Conservation (phyloP, 1,140 invertebrate species). For the Ptiloglossa arizonensis region DNA sequence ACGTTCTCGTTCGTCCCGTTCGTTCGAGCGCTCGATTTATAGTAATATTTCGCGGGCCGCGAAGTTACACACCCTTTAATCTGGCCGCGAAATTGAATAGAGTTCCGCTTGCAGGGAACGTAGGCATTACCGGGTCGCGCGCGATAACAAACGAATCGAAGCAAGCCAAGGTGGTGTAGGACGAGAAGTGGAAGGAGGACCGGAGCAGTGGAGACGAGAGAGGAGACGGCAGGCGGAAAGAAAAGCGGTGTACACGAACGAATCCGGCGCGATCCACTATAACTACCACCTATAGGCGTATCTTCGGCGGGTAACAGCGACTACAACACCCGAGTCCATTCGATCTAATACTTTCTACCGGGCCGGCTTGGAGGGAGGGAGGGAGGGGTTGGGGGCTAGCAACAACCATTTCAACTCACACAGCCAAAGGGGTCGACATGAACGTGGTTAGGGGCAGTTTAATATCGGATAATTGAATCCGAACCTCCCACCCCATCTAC, state of each 20-base stretch:
- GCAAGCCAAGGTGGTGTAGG: no score
- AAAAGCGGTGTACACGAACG: constrained; percentile 55
- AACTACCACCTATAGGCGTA: constrained; percentile 76
- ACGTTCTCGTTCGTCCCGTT: no score
- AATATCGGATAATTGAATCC: constrained; percentile 83
- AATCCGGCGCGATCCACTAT: constrained; percentile 63
- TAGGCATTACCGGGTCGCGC: not conserved
- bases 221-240: constrained; percentile 29
- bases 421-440: constrained; percentile 74
- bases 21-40: not conserved
- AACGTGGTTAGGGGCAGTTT: constrained; percentile 81
- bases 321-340: constrained; percentile 81
- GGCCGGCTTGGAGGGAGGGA: constrained; percentile 58
- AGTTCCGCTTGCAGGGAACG: constrained; percentile 22
- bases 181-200: not conserved
- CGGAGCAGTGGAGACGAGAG: not conserved
- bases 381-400: constrained; percentile 48
- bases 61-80: constrained; percentile 12
- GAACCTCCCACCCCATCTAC: constrained; percentile 68
- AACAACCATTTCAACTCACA: constrained; percentile 79
- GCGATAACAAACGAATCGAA: constrained; percentile 30
- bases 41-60: not conserved
- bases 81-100: constrained; percentile 1
- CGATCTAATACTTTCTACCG: constrained; percentile 82
- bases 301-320: constrained; percentile 74